Evolutionary conservation across 2,113 vertebrate genomes (phyloP), one percentile per base, ranked within the genome.

Genomic region (Sarotherodon lohbergeri): DNA sequence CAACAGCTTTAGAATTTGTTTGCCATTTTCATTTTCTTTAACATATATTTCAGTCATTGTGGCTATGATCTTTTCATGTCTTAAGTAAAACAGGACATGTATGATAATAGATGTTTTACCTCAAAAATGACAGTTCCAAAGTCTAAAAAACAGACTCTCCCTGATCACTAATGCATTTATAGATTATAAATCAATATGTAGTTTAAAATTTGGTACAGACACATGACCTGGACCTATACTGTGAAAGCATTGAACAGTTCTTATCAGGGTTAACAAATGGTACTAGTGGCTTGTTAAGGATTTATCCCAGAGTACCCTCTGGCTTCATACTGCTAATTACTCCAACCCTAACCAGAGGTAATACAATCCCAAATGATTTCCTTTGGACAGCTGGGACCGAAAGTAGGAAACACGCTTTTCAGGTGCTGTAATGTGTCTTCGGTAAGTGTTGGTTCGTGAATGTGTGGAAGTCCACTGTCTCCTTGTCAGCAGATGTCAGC

Each of bases 251-350:
- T 7, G 16, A 24, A 12, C 10, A 29, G 43, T 29, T 48, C 16
- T 66, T 66, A 22, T 68, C 63, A 39, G 9, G 71, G 43, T 76
- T 76, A 55, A 94, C 94, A 95, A 95, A 97, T 95, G 96, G 92
- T 94, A 95, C 78, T 92, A 95, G 93, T 92, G 89, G 73, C 63
- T 96, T 91, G 78, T 95, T 96, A 95, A 95, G 83, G 93, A 91
- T 97, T 96, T 96, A 94, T 85, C 92, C 89, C 83, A 93, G 93
- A 82, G 88, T 91, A 96, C 95, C 95, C 95, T 86, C 88, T 94
- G 90, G 96, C 89, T 91, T 95, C 94, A 94, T 94, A 94, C 91
- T 81, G 78, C 90, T 88, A 86, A 57, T 76, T 91, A 61, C 90
- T 93, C 84, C 87, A 29, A 11, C 79, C 48, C 52, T 41, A 24